Conservation (phyloP, 2,113 vertebrate genomes). For the Grallaria varia region DNA sequence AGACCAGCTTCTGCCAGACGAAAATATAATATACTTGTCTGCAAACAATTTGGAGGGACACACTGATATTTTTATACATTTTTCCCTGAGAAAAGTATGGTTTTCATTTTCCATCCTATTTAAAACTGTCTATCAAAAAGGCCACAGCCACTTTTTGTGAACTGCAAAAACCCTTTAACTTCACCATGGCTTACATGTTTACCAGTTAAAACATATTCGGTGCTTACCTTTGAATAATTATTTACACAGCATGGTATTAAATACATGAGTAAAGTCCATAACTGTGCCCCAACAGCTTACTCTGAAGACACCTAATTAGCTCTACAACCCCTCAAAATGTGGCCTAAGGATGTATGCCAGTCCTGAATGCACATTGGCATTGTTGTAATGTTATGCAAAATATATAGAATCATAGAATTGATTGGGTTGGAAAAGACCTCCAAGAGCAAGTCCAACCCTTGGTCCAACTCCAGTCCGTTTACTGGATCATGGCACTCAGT, state of each 20-base stretch:
- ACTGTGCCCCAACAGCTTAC: not conserved
- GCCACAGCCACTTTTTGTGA: not conserved
- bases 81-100: not conserved
- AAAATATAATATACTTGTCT: not conserved
- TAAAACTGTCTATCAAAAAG: not conserved
- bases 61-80: not conserved
- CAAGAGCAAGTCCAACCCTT: no score
- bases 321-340: not conserved
- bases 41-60: not conserved
- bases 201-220: not conserved
- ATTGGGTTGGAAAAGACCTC: no score
- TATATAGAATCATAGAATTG: no score
- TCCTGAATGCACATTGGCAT: not conserved
- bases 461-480: no score
- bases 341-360: not conserved
- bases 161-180: not conserved
- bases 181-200: not conserved
- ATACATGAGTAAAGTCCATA: not conserved
- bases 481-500: no score
- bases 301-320: not conserved
- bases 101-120: not conserved
- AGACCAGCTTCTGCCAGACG: not conserved
- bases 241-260: not conserved
- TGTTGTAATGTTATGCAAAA: not conserved
- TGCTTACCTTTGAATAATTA: not conserved